phyloP scores from a whole-genome alignment of 2,797 vertebrate species.

The Trachurus trachurus region DNA sequence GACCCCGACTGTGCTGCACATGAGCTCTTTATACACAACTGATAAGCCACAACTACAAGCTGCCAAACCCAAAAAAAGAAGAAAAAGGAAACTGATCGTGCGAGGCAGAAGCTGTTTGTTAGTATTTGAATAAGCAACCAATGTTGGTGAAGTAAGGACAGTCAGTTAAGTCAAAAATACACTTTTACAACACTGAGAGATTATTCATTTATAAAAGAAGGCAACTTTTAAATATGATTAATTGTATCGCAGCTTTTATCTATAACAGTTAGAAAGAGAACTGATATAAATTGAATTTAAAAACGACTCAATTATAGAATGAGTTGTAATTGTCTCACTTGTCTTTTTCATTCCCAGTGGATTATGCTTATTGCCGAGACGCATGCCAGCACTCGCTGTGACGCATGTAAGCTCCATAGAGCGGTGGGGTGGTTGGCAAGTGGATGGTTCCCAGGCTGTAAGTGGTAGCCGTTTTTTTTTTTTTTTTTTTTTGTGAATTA shows the following conservation, averaged over 20 bases:
- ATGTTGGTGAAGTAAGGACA: not conserved
- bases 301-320: not conserved
- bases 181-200: not conserved
- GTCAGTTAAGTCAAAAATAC: not conserved
- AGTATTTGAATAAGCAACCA: not conserved
- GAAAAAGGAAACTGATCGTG: not conserved
- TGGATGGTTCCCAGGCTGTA: slow-evolving; percentile 54
- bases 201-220: too few species aligned
- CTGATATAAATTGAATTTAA: not conserved
- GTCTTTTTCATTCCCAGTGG: slow-evolving; percentile 34
- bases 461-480: slow-evolving; percentile 41
- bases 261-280: not conserved
- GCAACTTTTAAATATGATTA: not conserved
- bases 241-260: not conserved
- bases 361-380: slow-evolving; percentile 18
- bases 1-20: not conserved
- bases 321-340: slow-evolving; percentile 10
- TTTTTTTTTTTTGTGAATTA: slow-evolving; percentile 39
- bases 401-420: slow-evolving; percentile 65
- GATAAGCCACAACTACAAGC: not conserved
- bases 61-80: not conserved
- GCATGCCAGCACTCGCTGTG: slow-evolving; percentile 53
- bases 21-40: not conserved
- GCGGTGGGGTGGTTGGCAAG: slow-evolving; percentile 50
- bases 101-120: not conserved